Evolutionary conservation across 2,113 vertebrate genomes (phyloP).

Genomic region (Pseudorasbora parva): DNA sequence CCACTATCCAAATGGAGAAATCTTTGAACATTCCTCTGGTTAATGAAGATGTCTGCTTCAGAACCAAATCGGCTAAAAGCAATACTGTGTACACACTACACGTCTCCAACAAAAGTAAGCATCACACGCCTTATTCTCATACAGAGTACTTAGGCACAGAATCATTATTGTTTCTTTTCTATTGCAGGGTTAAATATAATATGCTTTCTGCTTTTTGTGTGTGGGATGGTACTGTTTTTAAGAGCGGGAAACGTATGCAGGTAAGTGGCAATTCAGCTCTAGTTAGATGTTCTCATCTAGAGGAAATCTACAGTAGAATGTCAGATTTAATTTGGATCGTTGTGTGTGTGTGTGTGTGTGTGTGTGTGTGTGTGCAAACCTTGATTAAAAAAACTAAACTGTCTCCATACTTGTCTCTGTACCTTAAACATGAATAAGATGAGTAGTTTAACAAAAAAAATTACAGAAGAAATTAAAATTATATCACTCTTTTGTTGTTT

Average conservation of each 20-base stretch:
- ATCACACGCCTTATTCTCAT: background rate
- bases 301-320: background rate
- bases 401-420: background rate
- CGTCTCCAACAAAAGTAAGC: conserved; percentile 59
- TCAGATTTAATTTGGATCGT: background rate
- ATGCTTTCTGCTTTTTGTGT: conserved; percentile 55
- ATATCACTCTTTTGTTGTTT: background rate
- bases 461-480: background rate
- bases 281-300: background rate
- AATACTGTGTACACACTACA: conserved; percentile 55
- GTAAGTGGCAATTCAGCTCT: conserved; percentile 39
- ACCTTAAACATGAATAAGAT: background rate
- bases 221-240: conserved; percentile 56
- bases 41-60: conserved; percentile 61
- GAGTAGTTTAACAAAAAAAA: background rate
- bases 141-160: background rate
- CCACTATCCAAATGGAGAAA: conserved; percentile 39
- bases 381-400: too few species aligned
- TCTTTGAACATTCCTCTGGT: conserved; percentile 56
- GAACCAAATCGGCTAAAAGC: conserved; percentile 50
- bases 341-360: too few species aligned
- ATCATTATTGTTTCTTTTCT: background rate
- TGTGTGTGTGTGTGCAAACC: background rate
- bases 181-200: conserved; percentile 59
- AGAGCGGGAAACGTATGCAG: conserved; percentile 57